Base-by-base conservation (phyloP, 2,113 vertebrate genomes). In the Alligator sinensis region DNA sequence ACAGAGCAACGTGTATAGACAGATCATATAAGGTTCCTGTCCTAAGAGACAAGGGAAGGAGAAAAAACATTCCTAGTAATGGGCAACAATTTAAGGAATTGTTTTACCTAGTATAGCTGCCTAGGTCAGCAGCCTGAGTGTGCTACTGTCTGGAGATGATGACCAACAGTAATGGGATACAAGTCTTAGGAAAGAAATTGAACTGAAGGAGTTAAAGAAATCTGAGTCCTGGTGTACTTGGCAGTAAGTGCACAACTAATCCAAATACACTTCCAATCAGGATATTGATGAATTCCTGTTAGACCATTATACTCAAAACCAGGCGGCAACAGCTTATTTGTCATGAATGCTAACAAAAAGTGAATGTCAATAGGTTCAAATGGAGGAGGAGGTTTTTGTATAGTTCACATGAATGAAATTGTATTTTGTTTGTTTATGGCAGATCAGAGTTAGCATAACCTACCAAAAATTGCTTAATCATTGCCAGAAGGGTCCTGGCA, bases 1-100 rank as follows among this genome's bases (percentile, higher is more conserved):
- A 14, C 25, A 54, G 7, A 30, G 75, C 84, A 86, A 80, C 57
- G 14, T 38, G 38, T 38, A 38, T 38, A 38, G 38, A 38, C 38
- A 38, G 38, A 38, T 38, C 38, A 6, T 38, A 38, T 38, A 38
- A 38, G 38, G 5, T 38, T 38, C 38, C 30, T 0, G 0, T 75
- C 55, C 63, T 24, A 76, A 70, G 74, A 38, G 62, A 55, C 11
- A 64, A 57, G 68, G 47, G 86, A 58, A 15, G n/a, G 16, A 16
- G 15, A n/a, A 38, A 17, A 1, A 15, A 11, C 9, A 3, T 4
- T 70, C 2, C 8, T 54, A 90, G 28, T 28, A 82, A 0, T 3
- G 91, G 60, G 34, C 22, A 62, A 30, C 16, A 70, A 5, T 13
- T 54, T 68, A 47, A 82, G 72, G 72, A 82, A 84, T 77, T 74